These are phyloP conservation scores for Drosophila serrata DNA, from an alignment of 1,140 invertebrate species.

Conservation along the genomic window DNA sequence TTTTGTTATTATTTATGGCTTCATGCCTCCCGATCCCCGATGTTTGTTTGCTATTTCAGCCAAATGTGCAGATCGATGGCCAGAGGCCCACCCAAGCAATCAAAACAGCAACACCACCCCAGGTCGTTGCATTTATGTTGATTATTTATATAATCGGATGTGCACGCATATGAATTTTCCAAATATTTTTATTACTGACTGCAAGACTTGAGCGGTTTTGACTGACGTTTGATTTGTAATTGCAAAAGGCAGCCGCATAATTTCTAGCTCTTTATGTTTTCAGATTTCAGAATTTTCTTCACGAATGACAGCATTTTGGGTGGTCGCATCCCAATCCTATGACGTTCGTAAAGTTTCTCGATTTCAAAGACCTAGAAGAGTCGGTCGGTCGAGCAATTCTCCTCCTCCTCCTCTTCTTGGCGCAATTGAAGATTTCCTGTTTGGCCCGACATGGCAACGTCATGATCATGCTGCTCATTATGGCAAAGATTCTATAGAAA, in stretches of 20 bases:
- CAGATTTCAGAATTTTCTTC: conserved; percentile 18
- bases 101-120: too few species aligned
- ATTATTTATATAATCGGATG: conserved; percentile 41
- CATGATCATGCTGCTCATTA: conserved; percentile 53
- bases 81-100: conserved; percentile 27
- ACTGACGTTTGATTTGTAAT: conserved; percentile 79
- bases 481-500: conserved; percentile 54
- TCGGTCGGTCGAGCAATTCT: conserved; percentile 18
- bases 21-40: conserved; percentile 16
- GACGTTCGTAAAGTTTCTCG: conserved; percentile 49
- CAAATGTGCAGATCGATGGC: conserved; percentile 45
- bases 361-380: conserved; percentile 71
- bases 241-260: conserved; percentile 60
- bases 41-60: conserved; percentile 46
- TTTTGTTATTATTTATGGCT: conserved; percentile 55
- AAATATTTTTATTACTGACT: conserved; percentile 65
- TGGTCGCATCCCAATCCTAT: conserved; percentile 39
- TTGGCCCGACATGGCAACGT: conserved; percentile 27
- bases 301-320: conserved; percentile 53
- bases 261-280: conserved; percentile 63
- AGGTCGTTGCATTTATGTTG: conserved; percentile 43
- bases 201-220: conserved; percentile 40
- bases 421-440: conserved; percentile 76
- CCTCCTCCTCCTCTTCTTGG: conserved; percentile 7
- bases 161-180: conserved; percentile 46